A percentile compares a stretch with the other conserved stretches of the same genome.
These are phyloP conservation scores for Carcinoscorpius rotundicauda DNA, from an alignment of 1,140 invertebrate species.

Conservation along the genomic window DNA sequence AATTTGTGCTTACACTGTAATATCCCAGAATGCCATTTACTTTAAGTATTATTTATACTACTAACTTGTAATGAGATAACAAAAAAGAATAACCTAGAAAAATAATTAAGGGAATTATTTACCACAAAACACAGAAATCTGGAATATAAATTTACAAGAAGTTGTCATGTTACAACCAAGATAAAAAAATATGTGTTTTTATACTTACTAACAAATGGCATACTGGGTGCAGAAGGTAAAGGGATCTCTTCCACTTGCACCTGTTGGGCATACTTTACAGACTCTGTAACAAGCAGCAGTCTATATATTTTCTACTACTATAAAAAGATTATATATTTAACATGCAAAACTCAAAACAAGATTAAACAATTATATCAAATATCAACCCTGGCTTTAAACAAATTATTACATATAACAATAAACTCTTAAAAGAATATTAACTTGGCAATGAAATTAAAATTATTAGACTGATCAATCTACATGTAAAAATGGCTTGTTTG, in stretches of 20 bases:
- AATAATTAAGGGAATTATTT: too few species aligned
- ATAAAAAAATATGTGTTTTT: background rate
- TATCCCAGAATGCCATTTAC: too few species aligned
- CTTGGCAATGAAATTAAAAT: too few species aligned
- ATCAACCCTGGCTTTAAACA: background rate
- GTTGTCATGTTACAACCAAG: background rate
- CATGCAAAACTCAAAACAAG: background rate
- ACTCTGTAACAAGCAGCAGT: slow-evolving; percentile 43
- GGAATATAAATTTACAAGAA: slow-evolving; percentile 6
- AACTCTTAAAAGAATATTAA: background rate
- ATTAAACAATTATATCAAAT: slow-evolving; percentile 3
- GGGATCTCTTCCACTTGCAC: slow-evolving; percentile 96
- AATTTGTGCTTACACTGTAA: too few species aligned
- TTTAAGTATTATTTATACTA: too few species aligned
- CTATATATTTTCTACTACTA: too few species aligned
- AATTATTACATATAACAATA: background rate
- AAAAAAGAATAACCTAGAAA: too few species aligned
- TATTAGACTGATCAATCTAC: too few species aligned
- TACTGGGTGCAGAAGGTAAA: slow-evolving; percentile 49
- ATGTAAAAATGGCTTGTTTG: too few species aligned
- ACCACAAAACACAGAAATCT: too few species aligned
- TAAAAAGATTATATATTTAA: too few species aligned
- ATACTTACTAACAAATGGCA: slow-evolving; percentile 22
- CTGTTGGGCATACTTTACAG: slow-evolving; percentile 82
- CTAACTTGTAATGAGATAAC: too few species aligned